Evolutionary conservation across 2,888 invertebrate species (phyloP).

Genomic region (Alentia gelatinosa): DNA sequence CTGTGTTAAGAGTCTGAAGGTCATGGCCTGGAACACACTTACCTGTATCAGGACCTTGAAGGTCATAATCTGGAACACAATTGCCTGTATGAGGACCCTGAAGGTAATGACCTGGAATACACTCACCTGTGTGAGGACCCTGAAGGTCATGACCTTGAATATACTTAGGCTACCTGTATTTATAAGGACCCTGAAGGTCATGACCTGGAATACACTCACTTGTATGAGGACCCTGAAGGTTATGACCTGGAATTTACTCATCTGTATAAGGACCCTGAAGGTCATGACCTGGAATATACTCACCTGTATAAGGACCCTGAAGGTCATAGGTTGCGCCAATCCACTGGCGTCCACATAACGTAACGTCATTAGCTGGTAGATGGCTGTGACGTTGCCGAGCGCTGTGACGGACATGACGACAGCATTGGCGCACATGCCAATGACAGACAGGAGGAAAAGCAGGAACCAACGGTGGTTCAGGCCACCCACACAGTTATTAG

Average conservation of each 20-base stretch:
- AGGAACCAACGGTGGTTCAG: constrained; percentile 78
- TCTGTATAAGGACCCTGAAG: constrained; percentile 68
- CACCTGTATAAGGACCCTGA: constrained; percentile 75
- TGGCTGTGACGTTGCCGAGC: constrained; percentile 68
- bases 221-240: constrained; percentile 73
- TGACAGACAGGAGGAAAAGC: constrained; percentile 73
- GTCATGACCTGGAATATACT: constrained; percentile 68
- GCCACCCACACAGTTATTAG: constrained; percentile 79
- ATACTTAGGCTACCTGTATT: no score
- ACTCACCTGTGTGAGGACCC: background rate
- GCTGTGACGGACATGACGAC: constrained; percentile 70
- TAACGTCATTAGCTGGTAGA: constrained; percentile 69
- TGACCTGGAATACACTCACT: no score
- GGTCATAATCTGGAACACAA: no score
- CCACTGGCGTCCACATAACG: constrained; percentile 70
- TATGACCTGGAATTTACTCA: constrained; percentile 70
- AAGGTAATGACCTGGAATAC: background rate
- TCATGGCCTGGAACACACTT: background rate
- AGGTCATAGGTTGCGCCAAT: constrained; percentile 69
- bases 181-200: background rate
- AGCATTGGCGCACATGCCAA: constrained; percentile 74
- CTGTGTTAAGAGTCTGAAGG: background rate
- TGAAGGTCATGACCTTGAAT: background rate
- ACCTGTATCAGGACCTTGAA: background rate
- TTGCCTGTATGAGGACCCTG: background rate